phyloP scores from a whole-genome alignment of 2,797 vertebrate species.

The Ctenochaetus hawaiiensis region DNA sequence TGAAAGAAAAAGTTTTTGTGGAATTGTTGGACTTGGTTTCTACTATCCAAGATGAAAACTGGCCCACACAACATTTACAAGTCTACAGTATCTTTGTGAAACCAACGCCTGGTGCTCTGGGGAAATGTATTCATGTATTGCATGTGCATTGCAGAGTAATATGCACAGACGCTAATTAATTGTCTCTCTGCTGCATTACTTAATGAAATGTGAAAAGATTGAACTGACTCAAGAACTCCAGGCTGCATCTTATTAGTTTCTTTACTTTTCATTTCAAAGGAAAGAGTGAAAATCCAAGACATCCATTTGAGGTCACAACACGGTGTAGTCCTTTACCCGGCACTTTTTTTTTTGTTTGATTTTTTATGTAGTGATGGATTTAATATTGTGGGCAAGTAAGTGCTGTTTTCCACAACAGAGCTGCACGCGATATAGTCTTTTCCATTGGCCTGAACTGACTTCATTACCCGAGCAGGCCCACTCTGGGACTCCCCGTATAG shows the following conservation, averaged over 20 bases:
- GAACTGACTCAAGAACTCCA: slow-evolving; percentile 10
- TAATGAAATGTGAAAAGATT: slow-evolving; percentile 19
- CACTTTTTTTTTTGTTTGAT: slow-evolving; percentile 42
- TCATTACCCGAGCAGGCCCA: slow-evolving; percentile 69
- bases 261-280: slow-evolving; percentile 36
- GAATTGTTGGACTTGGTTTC: not conserved
- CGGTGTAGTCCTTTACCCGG: slow-evolving; percentile 8
- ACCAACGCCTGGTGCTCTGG: not conserved
- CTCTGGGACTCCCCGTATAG: slow-evolving; percentile 75
- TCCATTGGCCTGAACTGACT: slow-evolving; percentile 68
- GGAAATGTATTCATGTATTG: slow-evolving; percentile 8
- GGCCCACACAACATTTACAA: not conserved
- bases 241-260: slow-evolving; percentile 25
- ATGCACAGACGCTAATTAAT: slow-evolving; percentile 2
- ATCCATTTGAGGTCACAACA: slow-evolving; percentile 18
- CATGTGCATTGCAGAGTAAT: slow-evolving; percentile 16
- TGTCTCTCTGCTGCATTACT: slow-evolving; percentile 8
- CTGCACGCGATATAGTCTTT: slow-evolving; percentile 71
- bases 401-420: slow-evolving; percentile 64
- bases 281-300: slow-evolving; percentile 19
- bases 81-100: slow-evolving; percentile 4
- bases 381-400: slow-evolving; percentile 65
- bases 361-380: slow-evolving; percentile 66
- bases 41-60: not conserved
- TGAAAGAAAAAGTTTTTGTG: not conserved